Base-by-base conservation (phyloP, 1,140 invertebrate species). In the Diorhabda carinulata region DNA sequence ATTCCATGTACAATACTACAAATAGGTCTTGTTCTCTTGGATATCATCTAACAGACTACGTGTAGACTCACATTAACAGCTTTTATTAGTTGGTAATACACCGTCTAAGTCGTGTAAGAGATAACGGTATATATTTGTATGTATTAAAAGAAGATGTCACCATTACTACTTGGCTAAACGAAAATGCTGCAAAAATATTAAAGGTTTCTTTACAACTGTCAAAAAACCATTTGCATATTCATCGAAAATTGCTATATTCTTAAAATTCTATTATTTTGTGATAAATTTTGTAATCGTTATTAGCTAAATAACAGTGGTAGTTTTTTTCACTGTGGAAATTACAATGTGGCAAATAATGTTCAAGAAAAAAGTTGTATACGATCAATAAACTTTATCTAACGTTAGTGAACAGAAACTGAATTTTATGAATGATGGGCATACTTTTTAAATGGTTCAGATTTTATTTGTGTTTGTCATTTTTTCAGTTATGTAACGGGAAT, bases 401-500 rank as follows among this genome's bases (percentile, higher is more conserved):
- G n/a, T 52, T n/a, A 52, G 47, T 52, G 47, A 52, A 52, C n/a
- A 52, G n/a, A 52, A 2, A 52, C 47, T 52, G 47, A 52, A 52
- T 57, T 57, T 45, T 69, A 42, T 61, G 73, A 78, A 79, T 77
- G 75, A 80, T 80, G 79, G 79, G 77, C 78, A 79, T 68, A 78
- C 60, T 72, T 74, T 79, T 77, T 75, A 78, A 76, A 74, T 68
- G 76, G 69, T 68, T 73, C 45, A 68, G 67, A 71, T 73, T 77
- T 43, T 77, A 60, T 61, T 59, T 77, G 45, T 72, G 65, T 59
- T 63, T 79, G 42, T 66, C 75, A 41, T 70, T 78, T 58, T 70
- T 77, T 63, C 73, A 72, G 66, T 76, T 79, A 79, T 79, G 78
- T 70, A 79, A 76, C 73, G 78, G 78, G 72, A 74, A 78, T 70